phyloP scores from a whole-genome alignment of 23 tunicate genomes.

The Trididemnum nubilum region DNA sequence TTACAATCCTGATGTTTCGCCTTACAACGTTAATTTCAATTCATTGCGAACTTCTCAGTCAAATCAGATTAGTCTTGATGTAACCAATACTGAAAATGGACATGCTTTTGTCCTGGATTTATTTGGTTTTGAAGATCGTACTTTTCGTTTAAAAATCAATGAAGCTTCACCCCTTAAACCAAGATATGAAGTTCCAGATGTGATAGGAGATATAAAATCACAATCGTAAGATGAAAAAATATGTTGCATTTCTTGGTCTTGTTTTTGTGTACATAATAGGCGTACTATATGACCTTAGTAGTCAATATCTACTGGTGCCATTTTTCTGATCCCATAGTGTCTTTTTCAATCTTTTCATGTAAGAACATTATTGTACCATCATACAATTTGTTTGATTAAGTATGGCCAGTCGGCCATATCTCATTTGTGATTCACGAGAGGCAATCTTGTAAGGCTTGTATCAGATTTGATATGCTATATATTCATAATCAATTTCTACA shows the following conservation, averaged over 20 bases:
- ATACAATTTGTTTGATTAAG: too few species aligned
- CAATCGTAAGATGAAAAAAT: conserved; percentile 58
- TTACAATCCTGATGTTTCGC: conserved; percentile 70
- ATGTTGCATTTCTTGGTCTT: neutral
- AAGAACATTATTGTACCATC: too few species aligned
- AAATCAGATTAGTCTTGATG: conserved; percentile 46
- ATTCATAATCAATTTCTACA: too few species aligned
- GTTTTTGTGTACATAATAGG: neutral
- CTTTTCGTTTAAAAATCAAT: conserved; percentile 65
- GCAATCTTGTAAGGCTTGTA: too few species aligned
- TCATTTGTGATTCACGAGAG: too few species aligned
- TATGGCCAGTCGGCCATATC: too few species aligned
- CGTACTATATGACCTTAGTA: neutral
- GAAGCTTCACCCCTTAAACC: conserved; percentile 78
- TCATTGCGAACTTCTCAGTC: conserved; percentile 37
- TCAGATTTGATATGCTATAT: too few species aligned
- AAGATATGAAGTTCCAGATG: conserved; percentile 86
- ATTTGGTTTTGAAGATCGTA: conserved; percentile 63
- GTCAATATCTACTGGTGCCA: too few species aligned
- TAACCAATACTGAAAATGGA: conserved; percentile 69
- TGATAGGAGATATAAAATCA: conserved; percentile 46
- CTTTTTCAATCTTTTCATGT: too few species aligned
- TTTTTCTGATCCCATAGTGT: too few species aligned
- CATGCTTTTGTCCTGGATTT: conserved; percentile 61
- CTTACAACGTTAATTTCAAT: conserved; percentile 62